phyloP scores from a whole-genome alignment of 35 echinoderm and acorn worm species.

The Hemicentrotus pulcherrimus region DNA sequence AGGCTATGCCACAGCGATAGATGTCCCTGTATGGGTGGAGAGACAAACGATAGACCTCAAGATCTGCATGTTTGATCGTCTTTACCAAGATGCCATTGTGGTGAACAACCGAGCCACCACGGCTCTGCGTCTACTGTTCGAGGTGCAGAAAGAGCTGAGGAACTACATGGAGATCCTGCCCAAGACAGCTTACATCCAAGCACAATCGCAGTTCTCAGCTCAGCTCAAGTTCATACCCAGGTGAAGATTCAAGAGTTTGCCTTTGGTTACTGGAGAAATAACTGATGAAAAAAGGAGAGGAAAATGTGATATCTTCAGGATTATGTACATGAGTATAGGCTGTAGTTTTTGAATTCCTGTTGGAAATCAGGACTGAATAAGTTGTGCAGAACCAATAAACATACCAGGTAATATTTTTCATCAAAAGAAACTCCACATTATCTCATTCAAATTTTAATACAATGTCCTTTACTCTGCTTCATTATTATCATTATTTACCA shows the following conservation, averaged over 20 bases:
- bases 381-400: no score
- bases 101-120: constrained; percentile 96
- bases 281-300: no score
- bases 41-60: constrained; percentile 90
- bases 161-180: constrained; percentile 94
- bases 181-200: constrained; percentile 97
- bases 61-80: constrained; percentile 91
- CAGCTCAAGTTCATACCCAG: constrained; percentile 97
- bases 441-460: no score
- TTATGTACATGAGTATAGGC: no score
- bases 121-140: constrained; percentile 84
- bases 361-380: no score
- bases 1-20: constrained; percentile 76
- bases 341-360: no score
- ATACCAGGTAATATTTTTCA: no score
- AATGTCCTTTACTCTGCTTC: no score
- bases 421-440: no score
- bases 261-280: no score
- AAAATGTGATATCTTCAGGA: no score
- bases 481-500: no score
- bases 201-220: constrained; percentile 95
- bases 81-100: constrained; percentile 94
- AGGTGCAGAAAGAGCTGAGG: constrained; percentile 90
- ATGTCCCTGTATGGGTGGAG: constrained; percentile 97
- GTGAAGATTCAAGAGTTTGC: constrained; percentile 25